Evolutionary conservation across 2,888 invertebrate genomes (phyloP).

Genomic region (Meiosimyza decipiens): DNA sequence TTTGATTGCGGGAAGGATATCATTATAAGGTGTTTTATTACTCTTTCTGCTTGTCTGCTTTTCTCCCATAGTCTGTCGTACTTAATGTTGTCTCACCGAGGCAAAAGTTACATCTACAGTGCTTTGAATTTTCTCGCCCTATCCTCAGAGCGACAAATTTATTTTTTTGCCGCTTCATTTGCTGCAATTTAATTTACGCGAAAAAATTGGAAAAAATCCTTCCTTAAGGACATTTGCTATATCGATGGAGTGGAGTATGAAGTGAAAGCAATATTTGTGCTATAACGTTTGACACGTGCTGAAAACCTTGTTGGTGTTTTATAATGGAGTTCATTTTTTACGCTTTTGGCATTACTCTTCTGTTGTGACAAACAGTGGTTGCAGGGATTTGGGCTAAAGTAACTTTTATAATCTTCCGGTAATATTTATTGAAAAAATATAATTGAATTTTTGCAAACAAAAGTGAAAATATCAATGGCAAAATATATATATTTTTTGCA

Average conservation of each 20-base stretch:
- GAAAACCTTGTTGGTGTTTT: background rate
- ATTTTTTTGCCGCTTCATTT: slow-evolving; percentile 16
- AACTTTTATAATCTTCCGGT: too few relatives aligned
- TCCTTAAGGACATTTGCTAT: background rate
- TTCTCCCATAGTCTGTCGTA: background rate
- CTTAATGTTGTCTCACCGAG: background rate
- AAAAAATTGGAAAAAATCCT: background rate
- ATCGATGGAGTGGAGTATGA: background rate
- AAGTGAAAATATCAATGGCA: too few relatives aligned
- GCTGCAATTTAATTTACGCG: slow-evolving; percentile 20
- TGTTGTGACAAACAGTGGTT: too few relatives aligned
- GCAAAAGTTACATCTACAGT: background rate
- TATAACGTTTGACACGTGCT: background rate
- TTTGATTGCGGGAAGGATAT: slow-evolving; percentile 23
- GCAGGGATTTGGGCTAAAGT: too few relatives aligned
- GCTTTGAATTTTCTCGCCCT: background rate
- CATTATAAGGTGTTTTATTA: slow-evolving; percentile 11
- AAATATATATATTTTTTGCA: too few relatives aligned
- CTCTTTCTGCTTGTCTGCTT: background rate
- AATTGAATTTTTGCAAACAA: too few relatives aligned
- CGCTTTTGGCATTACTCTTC: too few relatives aligned
- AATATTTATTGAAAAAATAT: too few relatives aligned
- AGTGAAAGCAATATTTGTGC: background rate
- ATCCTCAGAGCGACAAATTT: background rate
- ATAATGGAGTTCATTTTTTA: background rate